Evolutionary conservation across 2,113 vertebrate genomes (phyloP), one percentile per base, ranked within the genome.

Genomic region (Cygnus buccinator): DNA sequence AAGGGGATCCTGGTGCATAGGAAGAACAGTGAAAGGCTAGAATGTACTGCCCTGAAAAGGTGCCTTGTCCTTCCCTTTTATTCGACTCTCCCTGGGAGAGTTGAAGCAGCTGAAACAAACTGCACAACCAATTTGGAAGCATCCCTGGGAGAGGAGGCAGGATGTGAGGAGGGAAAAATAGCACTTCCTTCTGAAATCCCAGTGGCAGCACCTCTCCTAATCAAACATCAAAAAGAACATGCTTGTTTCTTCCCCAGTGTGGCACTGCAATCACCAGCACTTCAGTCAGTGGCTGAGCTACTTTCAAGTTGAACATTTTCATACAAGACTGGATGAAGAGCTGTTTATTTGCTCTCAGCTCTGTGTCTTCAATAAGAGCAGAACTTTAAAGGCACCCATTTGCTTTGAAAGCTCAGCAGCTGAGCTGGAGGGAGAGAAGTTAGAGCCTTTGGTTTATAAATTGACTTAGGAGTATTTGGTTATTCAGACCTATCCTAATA

Each of bases 271-370:
- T 96, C 83, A 78, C 87, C 59, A 92, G 78, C 86, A 61, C 90
- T 94, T 92, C 72, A 85, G 66, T 75, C 33, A 2, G 62, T 75
- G 63, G 20, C 54, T 81, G 75, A 91, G 41, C 37, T 93, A 76
- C 92, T 95, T 93, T 95, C 77, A 94, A 81, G 77, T 91, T 39
- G 54, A 86, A 61, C 57, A n/a, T 95, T 93, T 89, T 89, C 87
- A 41, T 93, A 81, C 63, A 72, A 87, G 62, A 70, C 83, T 35
- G 46, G 87, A 93, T 52, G 63, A 84, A 87, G 61, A 77, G 72
- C 43, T 84, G 88, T 90, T 94, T 96, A 68, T 93, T 93, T 96
- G 76, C 86, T 86, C 65, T 92, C 62, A 59, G 79, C 43, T 90
- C 55, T 54, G 73, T 62, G 37, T 86, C 65, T 94, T 89, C 86